Evolutionary conservation across 2,888 invertebrate species (phyloP).

Genomic region (Platerodrilus igneus): DNA sequence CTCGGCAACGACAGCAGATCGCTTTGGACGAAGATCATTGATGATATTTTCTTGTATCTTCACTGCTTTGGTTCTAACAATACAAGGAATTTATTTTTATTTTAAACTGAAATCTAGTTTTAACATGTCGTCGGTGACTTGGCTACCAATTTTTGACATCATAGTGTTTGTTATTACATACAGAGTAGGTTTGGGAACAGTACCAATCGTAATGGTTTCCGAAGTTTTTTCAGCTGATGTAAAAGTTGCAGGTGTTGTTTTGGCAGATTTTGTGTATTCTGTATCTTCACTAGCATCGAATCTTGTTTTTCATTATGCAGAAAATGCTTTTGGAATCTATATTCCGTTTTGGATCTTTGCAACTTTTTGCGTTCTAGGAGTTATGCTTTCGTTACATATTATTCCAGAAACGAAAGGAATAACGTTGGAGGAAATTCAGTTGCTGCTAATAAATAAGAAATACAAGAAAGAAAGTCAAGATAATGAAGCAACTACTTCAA

Average conservation of each 20-base stretch:
- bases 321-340: constrained; percentile 20
- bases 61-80: constrained; percentile 12
- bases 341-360: constrained; percentile 22
- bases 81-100: constrained; percentile 19
- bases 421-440: constrained; percentile 16
- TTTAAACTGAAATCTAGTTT: constrained; percentile 12
- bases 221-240: constrained; percentile 25
- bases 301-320: constrained; percentile 19
- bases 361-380: constrained; percentile 14
- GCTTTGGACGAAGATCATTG: constrained; percentile 20
- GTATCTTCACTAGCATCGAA: constrained; percentile 19
- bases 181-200: constrained; percentile 22
- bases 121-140: constrained; percentile 7
- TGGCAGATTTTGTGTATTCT: constrained; percentile 22
- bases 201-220: constrained; percentile 23
- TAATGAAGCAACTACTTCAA: too few species aligned
- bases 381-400: constrained; percentile 10
- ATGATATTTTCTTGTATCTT: constrained; percentile 20
- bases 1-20: constrained; percentile 16
- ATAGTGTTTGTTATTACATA: constrained; percentile 20
- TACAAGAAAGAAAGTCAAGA: constrained; percentile 4
- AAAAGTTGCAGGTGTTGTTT: constrained; percentile 24
- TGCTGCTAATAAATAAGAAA: constrained; percentile 8
- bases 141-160: constrained; percentile 18
- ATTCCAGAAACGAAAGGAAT: constrained; percentile 15